Conservation (phyloP, 2,888 invertebrate genomes). For the Limnephilus auricula region DNA sequence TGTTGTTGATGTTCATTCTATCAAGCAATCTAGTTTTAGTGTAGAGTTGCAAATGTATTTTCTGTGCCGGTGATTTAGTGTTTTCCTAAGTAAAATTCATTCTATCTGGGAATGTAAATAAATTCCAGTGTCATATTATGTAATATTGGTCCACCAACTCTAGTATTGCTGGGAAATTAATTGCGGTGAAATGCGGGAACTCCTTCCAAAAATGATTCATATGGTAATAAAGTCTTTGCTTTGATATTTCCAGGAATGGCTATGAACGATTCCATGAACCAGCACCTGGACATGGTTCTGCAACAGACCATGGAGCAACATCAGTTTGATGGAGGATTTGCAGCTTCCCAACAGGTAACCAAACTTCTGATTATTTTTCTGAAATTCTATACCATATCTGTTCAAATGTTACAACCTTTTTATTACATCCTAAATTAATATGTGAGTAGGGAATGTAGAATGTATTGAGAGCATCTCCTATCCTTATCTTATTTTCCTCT, state of each 20-base stretch:
- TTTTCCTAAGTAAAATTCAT: background rate
- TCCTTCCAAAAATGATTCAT: background rate
- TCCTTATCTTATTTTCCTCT: too few species aligned
- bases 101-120: background rate
- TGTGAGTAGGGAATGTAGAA: too few species aligned
- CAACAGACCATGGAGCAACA: slow-evolving; percentile 78
- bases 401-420: background rate
- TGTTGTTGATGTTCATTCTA: background rate
- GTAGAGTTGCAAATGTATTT: background rate
- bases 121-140: background rate
- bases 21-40: background rate
- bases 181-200: background rate
- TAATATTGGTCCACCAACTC: background rate
- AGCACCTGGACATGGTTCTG: slow-evolving; percentile 77
- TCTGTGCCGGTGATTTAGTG: background rate
- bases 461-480: too few species aligned
- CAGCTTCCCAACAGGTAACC: slow-evolving; percentile 75
- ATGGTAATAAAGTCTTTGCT: background rate
- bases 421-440: too few species aligned
- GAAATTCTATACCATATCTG: background rate
- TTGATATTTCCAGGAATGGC: slow-evolving; percentile 74
- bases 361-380: background rate
- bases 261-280: slow-evolving; percentile 78
- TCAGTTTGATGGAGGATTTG: slow-evolving; percentile 77
- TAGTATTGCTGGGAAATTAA: background rate